Conservation (phyloP, 1,140 invertebrate genomes). For the Macrocentrus cingulum region DNA sequence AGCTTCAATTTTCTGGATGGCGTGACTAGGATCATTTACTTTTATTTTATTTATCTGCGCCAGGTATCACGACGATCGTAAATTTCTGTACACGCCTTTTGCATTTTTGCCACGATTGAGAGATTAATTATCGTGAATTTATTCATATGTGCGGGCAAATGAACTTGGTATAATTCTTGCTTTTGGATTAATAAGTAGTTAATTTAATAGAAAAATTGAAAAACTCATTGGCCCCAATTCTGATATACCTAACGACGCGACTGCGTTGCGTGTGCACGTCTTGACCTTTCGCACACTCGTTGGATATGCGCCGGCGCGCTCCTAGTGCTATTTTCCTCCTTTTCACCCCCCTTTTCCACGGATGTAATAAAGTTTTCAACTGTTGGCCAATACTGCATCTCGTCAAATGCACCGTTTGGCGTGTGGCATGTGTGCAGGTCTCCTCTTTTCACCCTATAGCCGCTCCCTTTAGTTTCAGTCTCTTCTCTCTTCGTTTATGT, state of each 20-base stretch:
- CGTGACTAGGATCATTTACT: background rate
- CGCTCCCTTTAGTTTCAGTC: background rate
- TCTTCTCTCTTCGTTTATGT: background rate
- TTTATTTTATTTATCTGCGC: too few species aligned
- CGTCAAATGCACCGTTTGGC: too few species aligned
- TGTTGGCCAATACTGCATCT: too few species aligned
- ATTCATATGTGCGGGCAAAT: too few species aligned
- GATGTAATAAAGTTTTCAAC: constrained; percentile 20
- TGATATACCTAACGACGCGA: constrained; percentile 14
- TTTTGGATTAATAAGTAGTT: background rate
- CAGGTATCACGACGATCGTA: too few species aligned
- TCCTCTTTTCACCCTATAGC: constrained; percentile 9
- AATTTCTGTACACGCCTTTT: too few species aligned
- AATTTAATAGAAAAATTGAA: background rate
- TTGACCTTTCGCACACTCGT: constrained; percentile 28
- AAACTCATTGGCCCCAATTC: background rate
- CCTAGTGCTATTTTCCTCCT: constrained; percentile 19
- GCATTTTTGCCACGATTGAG: too few species aligned
- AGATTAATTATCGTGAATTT: too few species aligned
- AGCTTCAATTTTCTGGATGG: background rate
- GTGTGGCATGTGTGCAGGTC: too few species aligned
- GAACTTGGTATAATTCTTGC: too few species aligned
- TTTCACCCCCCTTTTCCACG: constrained; percentile 24
- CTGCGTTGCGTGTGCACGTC: constrained; percentile 7
- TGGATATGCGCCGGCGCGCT: constrained; percentile 35